Base-by-base conservation (phyloP, 35 echinoderm and acorn worm genomes). In the Holothuria glaberrima region DNA sequence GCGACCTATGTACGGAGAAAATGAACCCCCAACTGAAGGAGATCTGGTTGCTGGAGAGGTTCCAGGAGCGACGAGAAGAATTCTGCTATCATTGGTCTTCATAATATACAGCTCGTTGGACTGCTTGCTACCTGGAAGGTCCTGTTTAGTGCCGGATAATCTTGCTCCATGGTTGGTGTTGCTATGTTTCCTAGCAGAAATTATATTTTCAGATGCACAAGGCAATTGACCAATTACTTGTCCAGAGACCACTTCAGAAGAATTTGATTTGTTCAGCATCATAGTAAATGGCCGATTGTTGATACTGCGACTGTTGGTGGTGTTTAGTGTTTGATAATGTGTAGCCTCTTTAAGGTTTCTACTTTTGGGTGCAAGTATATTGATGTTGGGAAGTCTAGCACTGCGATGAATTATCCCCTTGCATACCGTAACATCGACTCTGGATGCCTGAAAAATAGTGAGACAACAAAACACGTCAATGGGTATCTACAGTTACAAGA, bases 201-300 rank as follows among this genome's bases (percentile, higher is more conserved):
- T 54, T 0, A 6, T 78, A 33, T 17, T 78, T 48, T 56, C 50
- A 19, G 36, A 4, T 26, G 38, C 74, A 48, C 7, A 38, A 78
- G 35, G 35, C 29, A 48, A 26, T 24, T 25, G 74, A 41, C 74
- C 74, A 48, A 48, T 48, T 20, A 50, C 27, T 12, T 78, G 20
- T 78, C 74, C 74, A 50, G 38, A 78, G 38, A 78, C 41, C 50
- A 78, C 7, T 78, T 45, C 74, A 9, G 50, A 17, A 14, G 50
- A 12, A 54, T 54, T 14, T 17, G 9, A 1, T 54, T 54, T 17
- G 1, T 12, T 54, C 50, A 54, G 13, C 5, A 54, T 54, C 50
- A 54, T 54, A 9, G 50, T 54, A 54, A 54, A 54, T 54, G 50
- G 50, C 5, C 50, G 50, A 14, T 54, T 5, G 50, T 54, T 54